Conservation (phyloP, 1,140 invertebrate genomes). For the Leucophenga varia region DNA sequence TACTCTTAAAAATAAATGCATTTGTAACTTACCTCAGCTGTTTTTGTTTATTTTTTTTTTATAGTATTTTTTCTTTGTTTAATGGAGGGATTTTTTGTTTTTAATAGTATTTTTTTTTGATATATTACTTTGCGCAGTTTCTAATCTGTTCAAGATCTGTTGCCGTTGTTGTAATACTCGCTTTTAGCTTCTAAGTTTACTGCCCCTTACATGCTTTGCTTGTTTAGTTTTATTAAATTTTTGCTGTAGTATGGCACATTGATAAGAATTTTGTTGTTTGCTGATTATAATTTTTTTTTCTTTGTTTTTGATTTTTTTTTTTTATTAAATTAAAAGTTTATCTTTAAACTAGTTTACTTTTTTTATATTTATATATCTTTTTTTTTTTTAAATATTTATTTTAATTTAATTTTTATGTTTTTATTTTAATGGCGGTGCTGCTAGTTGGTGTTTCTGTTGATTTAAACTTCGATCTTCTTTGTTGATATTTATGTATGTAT, state of each 20-base stretch:
- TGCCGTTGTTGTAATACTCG: slow-evolving; percentile 35
- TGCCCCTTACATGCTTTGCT: slow-evolving; percentile 20
- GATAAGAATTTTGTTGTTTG: slow-evolving; percentile 3
- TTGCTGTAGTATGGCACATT: slow-evolving; percentile 29
- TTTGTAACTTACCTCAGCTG: too few relatives aligned
- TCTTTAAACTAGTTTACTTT: not conserved
- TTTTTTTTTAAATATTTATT: not conserved
- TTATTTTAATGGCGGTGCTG: not conserved
- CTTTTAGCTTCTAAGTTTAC: slow-evolving; percentile 38
- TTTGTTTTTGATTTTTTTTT: slow-evolving; percentile 3
- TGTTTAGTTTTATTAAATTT: too few relatives aligned
- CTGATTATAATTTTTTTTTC: not conserved
- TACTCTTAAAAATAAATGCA: too few relatives aligned
- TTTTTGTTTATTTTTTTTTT: not conserved
- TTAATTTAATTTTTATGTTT: not conserved
- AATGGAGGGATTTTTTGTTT: slow-evolving; percentile 47
- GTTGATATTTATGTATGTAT: not conserved
- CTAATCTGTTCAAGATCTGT: slow-evolving; percentile 6
- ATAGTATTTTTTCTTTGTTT: slow-evolving; percentile 21
- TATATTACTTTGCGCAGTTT: not conserved
- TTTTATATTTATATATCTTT: not conserved
- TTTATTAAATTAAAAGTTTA: not conserved
- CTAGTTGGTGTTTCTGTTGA: not conserved
- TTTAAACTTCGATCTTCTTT: not conserved
- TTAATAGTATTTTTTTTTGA: not conserved